Evolutionary conservation across 2,888 invertebrate genomes (phyloP).

Genomic region (Pelosia muscerda): DNA sequence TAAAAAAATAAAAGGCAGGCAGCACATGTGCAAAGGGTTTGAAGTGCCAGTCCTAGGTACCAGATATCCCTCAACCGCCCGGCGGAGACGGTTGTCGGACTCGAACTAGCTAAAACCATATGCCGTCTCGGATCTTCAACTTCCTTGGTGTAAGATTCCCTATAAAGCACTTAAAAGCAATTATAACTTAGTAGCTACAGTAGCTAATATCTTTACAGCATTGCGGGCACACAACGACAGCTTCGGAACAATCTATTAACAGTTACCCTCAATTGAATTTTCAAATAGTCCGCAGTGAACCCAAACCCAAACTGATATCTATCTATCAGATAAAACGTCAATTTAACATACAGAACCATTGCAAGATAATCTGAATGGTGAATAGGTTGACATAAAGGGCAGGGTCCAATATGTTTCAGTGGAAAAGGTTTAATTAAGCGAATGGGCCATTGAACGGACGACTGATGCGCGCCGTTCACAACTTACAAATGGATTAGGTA

Average conservation of each 20-base stretch:
- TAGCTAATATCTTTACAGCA: too few species aligned
- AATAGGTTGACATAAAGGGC: conserved; percentile 48
- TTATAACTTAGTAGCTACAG: too few species aligned
- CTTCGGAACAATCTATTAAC: background rate
- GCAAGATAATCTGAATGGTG: conserved; percentile 47
- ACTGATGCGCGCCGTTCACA: conserved; percentile 55
- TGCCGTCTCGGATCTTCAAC: too few species aligned
- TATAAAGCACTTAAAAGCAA: too few species aligned
- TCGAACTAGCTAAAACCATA: too few species aligned
- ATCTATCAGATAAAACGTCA: conserved; percentile 43
- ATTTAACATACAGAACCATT: conserved; percentile 41
- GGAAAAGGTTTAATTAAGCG: conserved; percentile 80
- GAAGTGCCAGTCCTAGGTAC: too few species aligned
- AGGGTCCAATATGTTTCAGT: conserved; percentile 55
- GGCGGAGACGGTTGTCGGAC: too few species aligned
- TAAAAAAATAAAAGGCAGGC: too few species aligned
- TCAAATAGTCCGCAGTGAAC: conserved; percentile 20
- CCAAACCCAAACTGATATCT: conserved; percentile 42
- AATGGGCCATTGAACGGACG: conserved; percentile 62
- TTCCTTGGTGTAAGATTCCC: too few species aligned
- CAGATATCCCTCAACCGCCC: too few species aligned
- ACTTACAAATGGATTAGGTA: conserved; percentile 83
- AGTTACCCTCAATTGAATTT: background rate
- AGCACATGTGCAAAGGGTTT: too few species aligned
- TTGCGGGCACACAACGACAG: too few species aligned